Evolutionary conservation across 2,113 vertebrate species (phyloP).

Genomic region (Eurystomus gularis): DNA sequence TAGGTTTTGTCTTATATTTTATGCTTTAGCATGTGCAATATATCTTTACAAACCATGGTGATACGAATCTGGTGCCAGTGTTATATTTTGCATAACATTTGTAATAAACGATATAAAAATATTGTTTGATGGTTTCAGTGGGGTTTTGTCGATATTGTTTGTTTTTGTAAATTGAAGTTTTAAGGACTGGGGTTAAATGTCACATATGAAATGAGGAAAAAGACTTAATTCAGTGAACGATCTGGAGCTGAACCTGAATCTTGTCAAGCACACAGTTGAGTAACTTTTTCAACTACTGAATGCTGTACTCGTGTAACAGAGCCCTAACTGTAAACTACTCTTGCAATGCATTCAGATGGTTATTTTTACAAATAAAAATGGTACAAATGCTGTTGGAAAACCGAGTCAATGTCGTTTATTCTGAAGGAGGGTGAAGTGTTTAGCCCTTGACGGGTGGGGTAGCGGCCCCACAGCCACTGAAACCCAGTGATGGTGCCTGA

Average conservation of each 20-base stretch:
- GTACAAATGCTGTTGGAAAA: slow-evolving; percentile 74
- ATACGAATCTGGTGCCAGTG: slow-evolving; percentile 78
- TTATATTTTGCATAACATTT: slow-evolving; percentile 81
- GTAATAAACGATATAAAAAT: slow-evolving; percentile 75
- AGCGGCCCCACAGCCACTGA: background rate
- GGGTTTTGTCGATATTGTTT: slow-evolving; percentile 74
- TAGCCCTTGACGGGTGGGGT: background rate
- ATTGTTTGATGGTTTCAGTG: slow-evolving; percentile 71
- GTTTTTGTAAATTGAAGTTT: slow-evolving; percentile 68
- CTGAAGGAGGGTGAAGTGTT: background rate
- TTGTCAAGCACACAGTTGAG: slow-evolving; percentile 80
- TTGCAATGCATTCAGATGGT: slow-evolving; percentile 79
- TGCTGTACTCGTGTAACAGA: slow-evolving; percentile 72
- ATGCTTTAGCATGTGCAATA: slow-evolving; percentile 86
- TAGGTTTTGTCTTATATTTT: slow-evolving; percentile 75
- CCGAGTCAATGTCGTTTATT: slow-evolving; percentile 39
- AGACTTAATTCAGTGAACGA: slow-evolving; percentile 46
- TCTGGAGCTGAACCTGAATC: slow-evolving; percentile 59
- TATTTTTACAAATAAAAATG: slow-evolving; percentile 85
- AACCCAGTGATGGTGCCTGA: background rate
- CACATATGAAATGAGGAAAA: slow-evolving; percentile 48
- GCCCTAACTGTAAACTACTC: slow-evolving; percentile 70
- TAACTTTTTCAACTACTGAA: slow-evolving; percentile 81
- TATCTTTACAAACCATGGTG: slow-evolving; percentile 78
- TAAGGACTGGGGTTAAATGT: slow-evolving; percentile 59